Base-by-base conservation (phyloP, 2,888 invertebrate species). In the Drosophila diplacantha region DNA sequence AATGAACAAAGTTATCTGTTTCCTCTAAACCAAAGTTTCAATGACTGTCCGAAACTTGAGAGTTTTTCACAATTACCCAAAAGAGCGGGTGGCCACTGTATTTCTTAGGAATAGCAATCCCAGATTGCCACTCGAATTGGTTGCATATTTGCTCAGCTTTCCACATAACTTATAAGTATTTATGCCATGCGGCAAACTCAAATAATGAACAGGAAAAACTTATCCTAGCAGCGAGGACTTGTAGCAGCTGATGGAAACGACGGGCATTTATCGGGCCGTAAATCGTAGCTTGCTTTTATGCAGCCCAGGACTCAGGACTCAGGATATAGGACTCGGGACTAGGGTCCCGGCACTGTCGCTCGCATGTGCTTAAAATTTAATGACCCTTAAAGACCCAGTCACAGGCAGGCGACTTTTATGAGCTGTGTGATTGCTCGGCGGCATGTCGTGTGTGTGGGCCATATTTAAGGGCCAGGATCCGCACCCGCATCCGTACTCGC, bases 341-440 rank as follows among this genome's bases (percentile, higher is more conserved):
- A 22, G 39, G 34, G 41, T n/a, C 35, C 39, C 32, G 39, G 34
- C 49, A 29, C 31, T 41, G 31, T 61, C n/a, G 44, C 44, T 66
- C 46, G 59, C 41, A 67, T 72, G 82, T 78, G 80, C 82, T 78
- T 74, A 72, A 78, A 81, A 81, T 78, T 82, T 82, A 78, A 78
- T 81, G 80, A 71, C 69, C 72, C 75, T 79, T 78, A 70, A 73
- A 78, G 76, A 68, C 34, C 43, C 58, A 38, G 44, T 34, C 58
- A 66, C 44, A 54, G 66, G 31, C 51, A 52, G 52, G 44, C 76
- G 62, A 79, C 82, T 77, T 77, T 77, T 77, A 77, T 77, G 82
- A 78, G 80, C 82, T 78, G 82, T 80, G 77, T 81, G 77, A 81
- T 81, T 78, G 82, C 66, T 46, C 69, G 54, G 24, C 65, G 57